Base-by-base conservation (phyloP, 2,113 vertebrate species). In the Ceyx melanurus region DNA sequence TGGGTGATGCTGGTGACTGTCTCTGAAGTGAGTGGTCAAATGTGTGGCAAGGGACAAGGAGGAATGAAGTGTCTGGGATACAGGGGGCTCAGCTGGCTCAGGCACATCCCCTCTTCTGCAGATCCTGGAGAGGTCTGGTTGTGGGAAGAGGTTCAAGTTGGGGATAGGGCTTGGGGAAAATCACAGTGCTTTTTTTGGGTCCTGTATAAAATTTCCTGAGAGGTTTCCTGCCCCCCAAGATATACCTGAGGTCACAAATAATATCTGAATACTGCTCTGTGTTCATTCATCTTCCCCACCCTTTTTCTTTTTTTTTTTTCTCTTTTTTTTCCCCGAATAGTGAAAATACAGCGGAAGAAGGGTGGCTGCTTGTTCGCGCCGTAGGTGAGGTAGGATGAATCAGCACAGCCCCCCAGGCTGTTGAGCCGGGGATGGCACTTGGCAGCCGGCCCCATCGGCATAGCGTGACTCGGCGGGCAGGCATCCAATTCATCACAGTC, bases 401-500 rank as follows among this genome's bases (percentile, higher is more conserved):
- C 75, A 83, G 68, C 72, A 40, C 58, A 58, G 84, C 5, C 45
- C 71, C 40, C 18, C 18, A 18, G 68, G 42, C 62, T 76, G 53
- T 62, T 61, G 29, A 70, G 45, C 61, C 0, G 19, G 37, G 54
- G 67, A 46, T 26, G 3, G 64, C 26, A 9, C 61, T 68, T 62
- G 84, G 91, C 84, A 80, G 15, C 78, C 43, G 6, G 50, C 78
- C 81, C 67, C 29, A 18, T 75, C 23, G 20, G 48, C 31, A 5
- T 70, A 71, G 65, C 60, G 53, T 40, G 85, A 22, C 82, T 66
- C 81, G 9, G 1, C 2, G 43, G 78, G 64, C 66, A 73, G 75
- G 51, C 82, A 31, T 84, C 94, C 91, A 86, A 83, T 95, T 88
- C 90, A 93, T 95, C 82, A 72, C 25, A 64, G 71, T 80, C 88